Evolutionary conservation across 2,113 vertebrate species (phyloP).

Genomic region (Bos taurus): ARS-UCD2.0 NC_037342.1:20142001-20142500

Average conservation of each 20-base stretch:
- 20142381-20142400: background rate
- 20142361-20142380: background rate
- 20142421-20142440: background rate
- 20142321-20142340: background rate
- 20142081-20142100: background rate
- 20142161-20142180: background rate
- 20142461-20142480: background rate
- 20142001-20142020: background rate
- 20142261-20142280: background rate
- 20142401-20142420: background rate
- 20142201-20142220: too few species aligned
- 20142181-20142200: background rate
- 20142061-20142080: background rate
- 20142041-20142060: background rate
- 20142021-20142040: background rate
- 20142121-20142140: too few species aligned
- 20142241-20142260: background rate
- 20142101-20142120: accelerated
- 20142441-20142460: background rate
- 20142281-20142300: background rate
- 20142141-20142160: background rate
- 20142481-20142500: background rate
- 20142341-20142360: background rate
- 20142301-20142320: background rate
- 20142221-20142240: background rate